Evolutionary conservation across 2,888 invertebrate genomes (phyloP), one percentile per base, ranked within the genome.

Genomic region (Watsonalla cultraria): DNA sequence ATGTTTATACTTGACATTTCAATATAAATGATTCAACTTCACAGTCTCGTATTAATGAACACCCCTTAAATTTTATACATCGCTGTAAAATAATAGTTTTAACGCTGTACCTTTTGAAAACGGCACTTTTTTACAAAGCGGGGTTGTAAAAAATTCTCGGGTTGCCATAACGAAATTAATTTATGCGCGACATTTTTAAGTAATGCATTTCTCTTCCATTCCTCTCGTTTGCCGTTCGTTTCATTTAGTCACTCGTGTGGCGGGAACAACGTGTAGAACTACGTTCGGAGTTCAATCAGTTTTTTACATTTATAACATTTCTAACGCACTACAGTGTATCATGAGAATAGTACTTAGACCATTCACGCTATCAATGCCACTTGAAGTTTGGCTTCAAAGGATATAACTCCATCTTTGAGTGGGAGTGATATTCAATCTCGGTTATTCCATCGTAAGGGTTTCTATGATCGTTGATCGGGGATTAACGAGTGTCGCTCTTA

Each of bases 1-100:
- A 68, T 67, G 66, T 79, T 78, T 76, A 76, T 76, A 71, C 58
- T 77, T 80, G 77, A 78, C 76, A 76, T 78, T 76, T 60, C 68
- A 80, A 78, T 80, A 80, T 76, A 76, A 70, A 55, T 62, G 53
- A 70, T 75, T 69, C 64, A 64, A 62, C 66, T 67, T 61, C 62
- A 66, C 61, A 59, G 61, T 62, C 66, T 74, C 61, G 68, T 76
- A 72, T 74, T 65, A 72, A 70, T 72, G 56, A 54, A 42, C 48
- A 53, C 59, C 72, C 68, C 55, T 53, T 56, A 55, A 53, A 57
- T 65, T 68, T 63, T 63, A 51, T 55, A 48, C 48, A 14, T 11
- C 37, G 13, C 6, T 34, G 13, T 7, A 6, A 46, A 7, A 13
- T 5, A n/a, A n/a, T 46, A 14, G 11, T 51, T 48, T 45, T 47